Percentiles rank a stretch among this genome's conserved stretches.
Conservation (phyloP, 2,113 vertebrate species). For the Pangasianodon gigas region DNA sequence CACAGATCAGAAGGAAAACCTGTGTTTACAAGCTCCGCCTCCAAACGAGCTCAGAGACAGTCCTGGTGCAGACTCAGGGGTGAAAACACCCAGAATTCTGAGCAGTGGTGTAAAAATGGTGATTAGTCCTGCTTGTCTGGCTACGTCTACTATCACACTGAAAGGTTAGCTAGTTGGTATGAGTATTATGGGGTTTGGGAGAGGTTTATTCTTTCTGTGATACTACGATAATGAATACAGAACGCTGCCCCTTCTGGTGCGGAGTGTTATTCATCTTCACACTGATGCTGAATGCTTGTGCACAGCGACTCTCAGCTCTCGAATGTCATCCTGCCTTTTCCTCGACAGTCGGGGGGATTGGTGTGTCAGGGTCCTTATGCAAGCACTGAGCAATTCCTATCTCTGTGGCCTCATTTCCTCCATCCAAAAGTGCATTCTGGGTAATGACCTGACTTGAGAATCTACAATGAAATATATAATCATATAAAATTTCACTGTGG, state of each 20-base stretch:
- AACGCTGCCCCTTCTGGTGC: background rate
- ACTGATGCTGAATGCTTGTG: background rate
- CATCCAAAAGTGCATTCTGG: background rate
- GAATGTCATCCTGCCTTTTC: background rate
- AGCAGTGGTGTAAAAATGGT: background rate
- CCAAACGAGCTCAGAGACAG: background rate
- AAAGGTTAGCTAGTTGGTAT: background rate
- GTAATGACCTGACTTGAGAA: background rate
- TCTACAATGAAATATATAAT: background rate
- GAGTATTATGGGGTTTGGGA: background rate
- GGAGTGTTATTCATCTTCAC: background rate
- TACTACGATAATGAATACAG: background rate
- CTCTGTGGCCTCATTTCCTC: background rate
- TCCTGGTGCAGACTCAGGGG: background rate
- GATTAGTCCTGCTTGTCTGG: background rate
- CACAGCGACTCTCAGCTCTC: background rate
- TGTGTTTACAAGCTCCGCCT: background rate
- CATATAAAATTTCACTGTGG: background rate
- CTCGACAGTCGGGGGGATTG: background rate
- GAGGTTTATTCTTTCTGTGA: background rate
- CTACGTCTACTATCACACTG: background rate
- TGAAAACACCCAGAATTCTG: background rate
- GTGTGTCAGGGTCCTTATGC: constrained; percentile 4
- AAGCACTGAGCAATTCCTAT: background rate
- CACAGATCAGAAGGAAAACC: background rate